Conservation (phyloP, 2,797 vertebrate genomes). For the Hylomyscus alleni region DNA sequence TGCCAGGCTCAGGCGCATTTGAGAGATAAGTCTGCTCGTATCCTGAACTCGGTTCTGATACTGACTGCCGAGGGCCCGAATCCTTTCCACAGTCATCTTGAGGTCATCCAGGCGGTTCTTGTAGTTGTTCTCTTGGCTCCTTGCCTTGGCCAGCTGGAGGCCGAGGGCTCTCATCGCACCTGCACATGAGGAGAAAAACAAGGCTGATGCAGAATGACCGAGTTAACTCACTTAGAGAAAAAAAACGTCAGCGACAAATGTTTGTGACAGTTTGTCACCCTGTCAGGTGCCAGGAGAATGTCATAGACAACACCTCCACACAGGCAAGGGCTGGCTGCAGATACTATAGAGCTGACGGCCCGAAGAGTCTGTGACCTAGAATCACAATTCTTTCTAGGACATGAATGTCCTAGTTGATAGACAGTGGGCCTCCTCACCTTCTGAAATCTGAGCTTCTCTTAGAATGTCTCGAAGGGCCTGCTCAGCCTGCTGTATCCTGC, state of each 20-base stretch:
- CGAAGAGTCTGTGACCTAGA: background rate
- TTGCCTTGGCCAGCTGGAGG: slow-evolving; percentile 87
- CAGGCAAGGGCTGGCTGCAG: background rate
- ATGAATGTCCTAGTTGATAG: background rate
- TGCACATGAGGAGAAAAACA: slow-evolving; percentile 77
- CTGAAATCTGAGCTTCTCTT: slow-evolving; percentile 85
- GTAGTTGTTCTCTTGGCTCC: slow-evolving; percentile 85
- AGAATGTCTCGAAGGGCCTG: slow-evolving; percentile 88
- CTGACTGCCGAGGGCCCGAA: slow-evolving; percentile 84
- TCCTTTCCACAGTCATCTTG: slow-evolving; percentile 62
- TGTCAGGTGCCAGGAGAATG: background rate
- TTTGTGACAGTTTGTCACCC: background rate
- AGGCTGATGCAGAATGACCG: background rate
- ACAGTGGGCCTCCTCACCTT: slow-evolving; percentile 83
- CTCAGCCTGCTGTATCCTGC: slow-evolving; percentile 87
- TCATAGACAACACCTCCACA: background rate
- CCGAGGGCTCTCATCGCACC: slow-evolving; percentile 90
- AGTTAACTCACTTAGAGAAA: background rate
- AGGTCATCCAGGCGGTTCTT: slow-evolving; percentile 87
- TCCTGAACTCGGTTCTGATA: slow-evolving; percentile 88
- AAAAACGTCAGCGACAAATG: background rate
- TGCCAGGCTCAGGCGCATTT: slow-evolving; percentile 89
- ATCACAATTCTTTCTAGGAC: background rate
- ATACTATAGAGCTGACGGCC: background rate
- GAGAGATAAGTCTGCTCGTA: slow-evolving; percentile 86